Base-by-base conservation (phyloP, 2,113 vertebrate species). In the Sceloporus tristichus region DNA sequence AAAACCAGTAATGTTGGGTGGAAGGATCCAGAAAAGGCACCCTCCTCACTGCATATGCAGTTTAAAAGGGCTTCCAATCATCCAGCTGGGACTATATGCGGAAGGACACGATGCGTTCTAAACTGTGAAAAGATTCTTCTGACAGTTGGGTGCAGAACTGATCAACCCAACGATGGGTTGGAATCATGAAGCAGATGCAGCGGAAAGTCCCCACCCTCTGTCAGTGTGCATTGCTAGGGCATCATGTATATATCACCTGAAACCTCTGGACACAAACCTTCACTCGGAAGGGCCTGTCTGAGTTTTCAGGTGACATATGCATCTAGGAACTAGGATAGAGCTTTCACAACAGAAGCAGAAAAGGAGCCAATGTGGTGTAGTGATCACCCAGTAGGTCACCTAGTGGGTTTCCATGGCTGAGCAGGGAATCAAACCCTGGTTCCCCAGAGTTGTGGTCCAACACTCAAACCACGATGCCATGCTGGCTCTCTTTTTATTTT, bases 21-120 rank as follows among this genome's bases (percentile, higher is more conserved):
- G 42, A 88, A 78, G 87, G 23, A 88, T 88, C 54, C 87, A 83
- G 29, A 70, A 76, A 25, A 8, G 66, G 71, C 38, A 59, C 10
- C 25, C 7, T 76, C 25, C 7, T 76, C 59, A 53, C 18, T 76
- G 38, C 19, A 34, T 21, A 48, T 13, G 18, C 70, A 73, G 23
- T 73, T 79, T 80, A 2, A 70, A 40, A 25, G 40, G 62, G 14
- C 65, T 79, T 86, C 66, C 42, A 54, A 56, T 13, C 13, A 73
- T 23, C 25, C 3, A 25, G 21, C 23, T 56, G 81, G 86, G 48
- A 84, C 87, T 88, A 78, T 84, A 56, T 70, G 81, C 1, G 87
- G 87, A 88, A 88, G 87, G 81, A 84, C 25, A 88, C 34, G 27
- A 54, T 38, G 9, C 8, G 19, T 88, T 88, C 85, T 70, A 88